A percentile compares a stretch with the other conserved stretches of the same genome.
Evolutionary conservation across 1,140 invertebrate species (phyloP).

Genomic region (Brachionus rubens): DNA sequence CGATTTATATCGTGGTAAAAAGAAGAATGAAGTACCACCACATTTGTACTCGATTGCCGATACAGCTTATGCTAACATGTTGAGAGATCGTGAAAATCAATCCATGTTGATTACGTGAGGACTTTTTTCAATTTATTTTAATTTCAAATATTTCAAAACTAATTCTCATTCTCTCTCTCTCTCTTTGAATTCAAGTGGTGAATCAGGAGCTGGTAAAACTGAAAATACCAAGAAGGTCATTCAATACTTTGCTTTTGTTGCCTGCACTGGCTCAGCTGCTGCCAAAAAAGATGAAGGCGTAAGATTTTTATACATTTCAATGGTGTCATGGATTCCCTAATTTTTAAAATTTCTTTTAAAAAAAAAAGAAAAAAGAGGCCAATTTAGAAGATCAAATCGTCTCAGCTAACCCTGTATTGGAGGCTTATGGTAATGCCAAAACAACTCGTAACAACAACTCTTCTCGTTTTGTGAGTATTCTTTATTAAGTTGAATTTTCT

Average conservation of each 20-base stretch:
- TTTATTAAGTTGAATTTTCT: not conserved
- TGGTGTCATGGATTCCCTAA: not conserved
- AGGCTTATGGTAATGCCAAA: conserved; percentile 67
- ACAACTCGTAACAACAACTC: conserved; percentile 68
- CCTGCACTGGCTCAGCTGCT: conserved; percentile 61
- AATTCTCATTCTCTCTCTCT: not conserved
- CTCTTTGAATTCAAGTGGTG: conserved; percentile 59
- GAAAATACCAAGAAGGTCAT: conserved; percentile 71
- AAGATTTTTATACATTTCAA: not conserved
- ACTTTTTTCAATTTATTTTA: no score
- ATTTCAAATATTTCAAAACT: no score
- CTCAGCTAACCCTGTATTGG: conserved; percentile 64
- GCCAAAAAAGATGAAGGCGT: conserved; percentile 49
- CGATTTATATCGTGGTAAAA: conserved; percentile 94
- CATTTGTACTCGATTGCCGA: conserved; percentile 99
- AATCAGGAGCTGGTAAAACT: conserved; percentile 68
- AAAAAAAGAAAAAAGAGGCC: conserved; percentile 34
- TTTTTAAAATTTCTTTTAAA: not conserved
- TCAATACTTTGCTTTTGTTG: conserved; percentile 67
- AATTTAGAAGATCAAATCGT: conserved; percentile 68
- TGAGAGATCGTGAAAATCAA: conserved; percentile 61
- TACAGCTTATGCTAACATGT: conserved; percentile 98
- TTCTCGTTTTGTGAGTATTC: conserved; percentile 63
- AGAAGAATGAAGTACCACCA: conserved; percentile 98
- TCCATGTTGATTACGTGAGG: conserved; percentile 65